Base-by-base conservation (phyloP, 2,113 vertebrate species). In the Lycocorax pyrrhopterus region DNA sequence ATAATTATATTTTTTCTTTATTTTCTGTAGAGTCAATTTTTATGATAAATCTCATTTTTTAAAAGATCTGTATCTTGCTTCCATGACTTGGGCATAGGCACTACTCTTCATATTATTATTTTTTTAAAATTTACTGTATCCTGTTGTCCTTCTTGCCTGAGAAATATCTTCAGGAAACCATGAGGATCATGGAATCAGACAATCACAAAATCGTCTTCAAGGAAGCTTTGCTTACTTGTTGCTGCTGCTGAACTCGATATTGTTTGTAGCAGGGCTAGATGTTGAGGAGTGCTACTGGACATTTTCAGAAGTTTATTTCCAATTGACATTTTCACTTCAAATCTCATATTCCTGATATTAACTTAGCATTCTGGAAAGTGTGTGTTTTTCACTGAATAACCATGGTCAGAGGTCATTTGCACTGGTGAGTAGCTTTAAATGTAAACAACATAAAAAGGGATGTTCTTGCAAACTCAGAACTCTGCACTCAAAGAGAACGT, bases 311-410 rank as follows among this genome's bases (percentile, higher is more conserved):
- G 44, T 93, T 84, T 68, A n/a, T 26, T 56, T 92, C 77, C 37
- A 16, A 21, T 49, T 89, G 43, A 91, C 71, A 51, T 80, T 83
- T 93, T 60, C 47, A n/a, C 79, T 78, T 55, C 19, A 64, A 88
- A 74, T 87, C 30, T 87, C 19, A 2, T 62, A 60, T 80, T 91
- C 16, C 13, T 58, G 18, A 25, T 82, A 72, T 77, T 81, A 74
- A 81, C 47, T 35, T 88, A 55, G 32, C 33, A 58, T 96, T 96
- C 77, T 92, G 90, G n/a, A 81, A 96, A 85, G 53, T 56, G 77
- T 60, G 10, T 18, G 51, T 87, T 96, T 93, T 84, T 71, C 41
- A 26, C 44, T 83, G 87, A 69, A 89, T 96, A 94, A 84, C 49
- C 84, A 52, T 56, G 73, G 47, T 84, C 58, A 72, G 79, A 90